Evolutionary conservation across 2,113 vertebrate species (phyloP).

Genomic region (Lepidothrix coronata): DNA sequence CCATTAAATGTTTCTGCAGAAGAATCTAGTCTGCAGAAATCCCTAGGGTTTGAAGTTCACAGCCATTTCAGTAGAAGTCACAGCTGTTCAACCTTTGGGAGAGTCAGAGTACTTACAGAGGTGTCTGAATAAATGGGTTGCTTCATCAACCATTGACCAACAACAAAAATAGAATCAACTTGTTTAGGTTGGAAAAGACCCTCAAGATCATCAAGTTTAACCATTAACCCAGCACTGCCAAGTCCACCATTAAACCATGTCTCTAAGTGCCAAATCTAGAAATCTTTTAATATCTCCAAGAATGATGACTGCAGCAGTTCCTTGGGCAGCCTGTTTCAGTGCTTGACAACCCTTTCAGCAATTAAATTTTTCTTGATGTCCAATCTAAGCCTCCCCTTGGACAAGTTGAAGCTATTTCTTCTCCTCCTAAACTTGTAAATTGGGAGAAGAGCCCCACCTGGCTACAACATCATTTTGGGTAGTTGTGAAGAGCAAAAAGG

Average conservation of each 20-base stretch:
- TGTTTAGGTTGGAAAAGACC: neutral
- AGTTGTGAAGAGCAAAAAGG: accelerated
- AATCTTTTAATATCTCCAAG: neutral
- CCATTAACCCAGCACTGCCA: neutral
- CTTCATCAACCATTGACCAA: neutral
- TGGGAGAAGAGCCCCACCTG: neutral
- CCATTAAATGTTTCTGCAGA: neutral
- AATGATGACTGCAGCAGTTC: neutral
- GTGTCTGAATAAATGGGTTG: neutral
- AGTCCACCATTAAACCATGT: neutral
- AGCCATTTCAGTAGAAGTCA: neutral
- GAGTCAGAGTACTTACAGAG: neutral
- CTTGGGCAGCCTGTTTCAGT: neutral
- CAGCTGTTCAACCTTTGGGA: neutral
- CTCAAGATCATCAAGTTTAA: neutral
- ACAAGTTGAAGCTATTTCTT: neutral
- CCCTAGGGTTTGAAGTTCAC: neutral
- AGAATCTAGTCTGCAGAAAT: neutral
- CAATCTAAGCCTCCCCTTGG: neutral
- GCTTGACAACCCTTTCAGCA: accelerated
- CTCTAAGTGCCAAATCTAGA: accelerated
- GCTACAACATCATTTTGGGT: neutral
- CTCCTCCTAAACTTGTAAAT: accelerated
- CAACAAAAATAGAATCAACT: neutral
- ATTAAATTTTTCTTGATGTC: neutral